A percentile compares a stretch with the other conserved stretches of the same genome.
phyloP scores from a whole-genome alignment of 2,797 vertebrate genomes.

The Pelochelys cantorii region DNA sequence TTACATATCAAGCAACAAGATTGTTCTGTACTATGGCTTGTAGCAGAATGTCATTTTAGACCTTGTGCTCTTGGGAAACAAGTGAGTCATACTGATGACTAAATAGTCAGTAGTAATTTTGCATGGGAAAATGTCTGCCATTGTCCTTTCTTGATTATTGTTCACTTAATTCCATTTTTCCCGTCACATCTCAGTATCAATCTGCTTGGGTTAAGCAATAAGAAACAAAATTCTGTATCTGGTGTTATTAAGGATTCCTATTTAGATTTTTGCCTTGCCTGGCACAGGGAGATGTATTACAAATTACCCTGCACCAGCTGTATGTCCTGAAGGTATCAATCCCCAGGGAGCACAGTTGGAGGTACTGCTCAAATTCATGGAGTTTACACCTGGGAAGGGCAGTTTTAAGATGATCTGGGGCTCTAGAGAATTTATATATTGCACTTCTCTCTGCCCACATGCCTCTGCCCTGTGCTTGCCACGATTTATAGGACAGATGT shows the following conservation, averaged over 20 bases:
- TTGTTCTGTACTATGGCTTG: background rate
- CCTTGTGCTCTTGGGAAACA: background rate
- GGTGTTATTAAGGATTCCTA: background rate
- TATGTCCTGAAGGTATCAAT: background rate
- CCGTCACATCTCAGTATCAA: background rate
- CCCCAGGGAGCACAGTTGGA: background rate
- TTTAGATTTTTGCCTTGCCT: background rate
- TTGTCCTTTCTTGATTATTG: background rate
- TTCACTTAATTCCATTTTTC: background rate
- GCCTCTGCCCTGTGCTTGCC: background rate
- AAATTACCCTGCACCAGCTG: background rate
- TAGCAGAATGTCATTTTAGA: background rate
- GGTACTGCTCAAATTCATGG: background rate
- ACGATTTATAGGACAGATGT: background rate
- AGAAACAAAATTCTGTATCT: background rate
- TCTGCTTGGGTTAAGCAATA: background rate
- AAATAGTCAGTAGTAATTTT: background rate
- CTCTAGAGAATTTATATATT: background rate
- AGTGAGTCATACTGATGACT: background rate
- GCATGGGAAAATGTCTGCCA: background rate
- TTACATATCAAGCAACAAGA: background rate
- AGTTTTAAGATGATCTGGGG: background rate
- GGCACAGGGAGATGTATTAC: background rate
- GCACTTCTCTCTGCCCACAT: background rate
- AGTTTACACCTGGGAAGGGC: fast-evolving